Evolutionary conservation across 2,888 invertebrate species (phyloP).

Genomic region (Hydrotaea diabolus): DNA sequence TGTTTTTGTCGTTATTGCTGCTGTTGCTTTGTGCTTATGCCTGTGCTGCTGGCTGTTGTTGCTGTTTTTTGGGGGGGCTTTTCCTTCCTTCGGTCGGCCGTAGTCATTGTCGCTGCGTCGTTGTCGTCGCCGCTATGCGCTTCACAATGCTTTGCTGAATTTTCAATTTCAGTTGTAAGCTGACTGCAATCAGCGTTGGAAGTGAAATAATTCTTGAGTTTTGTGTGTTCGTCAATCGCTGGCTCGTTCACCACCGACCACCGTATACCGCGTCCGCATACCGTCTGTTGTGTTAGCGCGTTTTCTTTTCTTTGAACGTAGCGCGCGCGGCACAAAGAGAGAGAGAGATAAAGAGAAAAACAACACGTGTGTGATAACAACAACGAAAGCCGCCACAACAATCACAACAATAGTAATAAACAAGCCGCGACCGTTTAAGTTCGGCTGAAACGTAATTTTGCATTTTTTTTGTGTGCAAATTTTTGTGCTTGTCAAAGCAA

Average conservation of each 20-base stretch:
- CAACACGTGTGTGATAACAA: constrained; percentile 30
- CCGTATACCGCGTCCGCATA: not conserved
- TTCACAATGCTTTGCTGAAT: constrained; percentile 79
- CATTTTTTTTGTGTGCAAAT: not conserved
- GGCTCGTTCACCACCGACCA: not conserved
- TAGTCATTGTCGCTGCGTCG: too few relatives aligned
- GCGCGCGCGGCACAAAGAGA: too few relatives aligned
- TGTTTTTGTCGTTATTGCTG: constrained; percentile 53
- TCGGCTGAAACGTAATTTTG: not conserved
- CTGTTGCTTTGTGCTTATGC: constrained; percentile 58
- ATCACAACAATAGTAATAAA: not conserved
- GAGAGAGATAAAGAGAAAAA: too few relatives aligned
- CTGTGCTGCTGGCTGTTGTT: constrained; percentile 44
- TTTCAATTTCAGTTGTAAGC: constrained; percentile 80
- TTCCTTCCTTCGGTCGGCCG: too few relatives aligned
- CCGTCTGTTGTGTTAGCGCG: not conserved
- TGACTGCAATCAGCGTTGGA: constrained; percentile 80
- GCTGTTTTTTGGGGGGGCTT: constrained; percentile 38
- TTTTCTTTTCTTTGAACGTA: not conserved
- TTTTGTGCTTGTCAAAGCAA: constrained; percentile 18
- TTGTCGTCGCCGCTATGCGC: constrained; percentile 69
- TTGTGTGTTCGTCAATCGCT: constrained; percentile 14
- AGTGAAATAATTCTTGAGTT: constrained; percentile 64
- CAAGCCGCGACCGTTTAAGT: not conserved
- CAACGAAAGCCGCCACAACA: not conserved